A percentile compares a stretch with the other conserved stretches of the same genome.
phyloP scores from a whole-genome alignment of 2,888 invertebrate species.

The Hydropsyche betteni region DNA sequence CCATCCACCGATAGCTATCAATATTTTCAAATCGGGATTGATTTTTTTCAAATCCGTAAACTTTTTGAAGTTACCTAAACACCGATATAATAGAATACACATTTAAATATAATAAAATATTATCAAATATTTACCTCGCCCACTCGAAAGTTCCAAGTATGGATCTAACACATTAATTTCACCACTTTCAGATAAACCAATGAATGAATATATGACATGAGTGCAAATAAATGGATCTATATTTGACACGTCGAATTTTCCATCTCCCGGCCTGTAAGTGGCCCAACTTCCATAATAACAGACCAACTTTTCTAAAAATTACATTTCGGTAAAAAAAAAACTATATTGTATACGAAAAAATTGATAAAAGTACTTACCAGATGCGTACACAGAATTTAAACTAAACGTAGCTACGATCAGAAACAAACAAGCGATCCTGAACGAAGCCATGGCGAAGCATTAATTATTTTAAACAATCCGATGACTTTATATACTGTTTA shows the following conservation, averaged over 20 bases:
- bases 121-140: slow-evolving; percentile 60
- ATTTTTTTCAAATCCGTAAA: slow-evolving; percentile 55
- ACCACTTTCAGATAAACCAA: slow-evolving; percentile 70
- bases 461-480: too few relatives aligned
- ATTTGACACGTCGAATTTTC: slow-evolving; percentile 59
- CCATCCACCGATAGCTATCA: slow-evolving; percentile 68
- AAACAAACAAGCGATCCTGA: too few relatives aligned
- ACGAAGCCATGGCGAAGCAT: too few relatives aligned
- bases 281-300: slow-evolving; percentile 64
- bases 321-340: not conserved
- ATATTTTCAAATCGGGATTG: slow-evolving; percentile 59
- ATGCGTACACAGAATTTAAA: too few relatives aligned
- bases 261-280: slow-evolving; percentile 58
- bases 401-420: too few relatives aligned
- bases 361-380: too few relatives aligned
- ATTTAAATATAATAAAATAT: not conserved
- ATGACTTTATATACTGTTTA: too few relatives aligned
- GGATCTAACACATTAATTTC: slow-evolving; percentile 67
- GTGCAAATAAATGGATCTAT: slow-evolving; percentile 64
- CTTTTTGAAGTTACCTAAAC: slow-evolving; percentile 34
- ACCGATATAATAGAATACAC: not conserved
- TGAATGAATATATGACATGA: slow-evolving; percentile 78
- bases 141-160: slow-evolving; percentile 70
- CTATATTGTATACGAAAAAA: too few relatives aligned
- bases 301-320: slow-evolving; percentile 56